Evolutionary conservation across 1,140 invertebrate species (phyloP), one percentile per base, ranked within the genome.

Genomic region (Bathynomus jamesi): DNA sequence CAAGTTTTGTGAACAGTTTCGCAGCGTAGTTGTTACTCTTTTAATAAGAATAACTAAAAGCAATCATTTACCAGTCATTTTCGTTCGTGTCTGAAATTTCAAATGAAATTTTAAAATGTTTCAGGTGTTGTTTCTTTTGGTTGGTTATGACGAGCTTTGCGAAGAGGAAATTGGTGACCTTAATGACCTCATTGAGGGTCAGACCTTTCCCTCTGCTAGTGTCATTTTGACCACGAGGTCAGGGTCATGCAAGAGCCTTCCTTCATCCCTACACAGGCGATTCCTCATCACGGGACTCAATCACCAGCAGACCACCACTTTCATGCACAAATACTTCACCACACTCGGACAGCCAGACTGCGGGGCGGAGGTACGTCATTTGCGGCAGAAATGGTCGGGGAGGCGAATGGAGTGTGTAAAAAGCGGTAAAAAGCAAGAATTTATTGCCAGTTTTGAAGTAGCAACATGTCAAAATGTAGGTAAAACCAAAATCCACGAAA

Each of bases 71-170:
- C n/a, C n/a, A n/a, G n/a, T n/a, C n/a, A n/a, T n/a, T n/a, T n/a
- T n/a, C n/a, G n/a, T n/a, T n/a, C n/a, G n/a, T n/a, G n/a, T n/a
- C n/a, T n/a, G n/a, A n/a, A n/a, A n/a, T n/a, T n/a, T n/a, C n/a
- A n/a, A n/a, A n/a, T n/a, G n/a, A n/a, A n/a, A n/a, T n/a, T n/a
- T n/a, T n/a, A n/a, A n/a, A n/a, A n/a, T 5, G 28, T 29, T 32
- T 65, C 82, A 85, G 28, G 81, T 86, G 8, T 79, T 86, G 10
- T 84, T 87, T 72, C 80, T 87, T 13, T 78, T 87, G 30, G 85
- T 86, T 78, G 85, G 86, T 0, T 85, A 85, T 78, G 85, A 86
- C 77, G 84, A 85, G 71, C 71, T 78, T 29, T 67, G 61, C 31
- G 73, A 72, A 69, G 73, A 73, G 65, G 72, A 79, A 71, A 72